These are phyloP conservation scores for Xenentodon cancila DNA, from an alignment of 2,797 vertebrate species.

Conservation along the genomic window DNA sequence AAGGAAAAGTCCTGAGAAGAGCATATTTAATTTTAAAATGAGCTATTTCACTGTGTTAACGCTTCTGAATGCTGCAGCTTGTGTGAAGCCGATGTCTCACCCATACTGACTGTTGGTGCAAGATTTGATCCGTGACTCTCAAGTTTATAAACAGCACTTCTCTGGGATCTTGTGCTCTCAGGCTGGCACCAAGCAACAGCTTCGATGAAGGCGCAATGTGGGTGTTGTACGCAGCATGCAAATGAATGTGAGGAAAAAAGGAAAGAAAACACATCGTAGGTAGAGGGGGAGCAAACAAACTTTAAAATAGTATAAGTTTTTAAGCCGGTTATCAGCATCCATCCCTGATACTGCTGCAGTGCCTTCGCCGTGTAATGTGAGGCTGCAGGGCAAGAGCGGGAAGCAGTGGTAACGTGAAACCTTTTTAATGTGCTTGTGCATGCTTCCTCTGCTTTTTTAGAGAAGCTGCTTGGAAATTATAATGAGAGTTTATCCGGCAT, in stretches of 20 bases:
- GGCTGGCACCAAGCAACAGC: conserved; percentile 54
- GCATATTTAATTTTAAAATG: conserved; percentile 1
- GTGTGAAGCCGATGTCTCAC: conserved; percentile 31
- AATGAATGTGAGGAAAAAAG: conserved; percentile 35
- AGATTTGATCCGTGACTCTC: conserved; percentile 40
- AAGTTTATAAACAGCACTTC: conserved; percentile 48
- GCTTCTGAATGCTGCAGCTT: conserved; percentile 12
- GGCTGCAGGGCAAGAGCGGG: conserved; percentile 14
- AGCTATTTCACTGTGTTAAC: neutral
- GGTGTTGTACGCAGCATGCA: conserved; percentile 57
- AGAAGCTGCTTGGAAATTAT: conserved; percentile 34
- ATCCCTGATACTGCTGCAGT: conserved; percentile 42
- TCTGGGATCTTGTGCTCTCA: conserved; percentile 32
- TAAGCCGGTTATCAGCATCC: conserved; percentile 39
- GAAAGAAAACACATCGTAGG: neutral
- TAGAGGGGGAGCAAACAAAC: conserved; percentile 18
- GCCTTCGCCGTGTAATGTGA: conserved; percentile 30
- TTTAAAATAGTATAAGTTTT: conserved; percentile 37
- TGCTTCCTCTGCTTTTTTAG: conserved; percentile 26
- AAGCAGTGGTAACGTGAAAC: conserved; percentile 33
- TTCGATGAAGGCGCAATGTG: conserved; percentile 46
- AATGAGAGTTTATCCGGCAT: conserved; percentile 25
- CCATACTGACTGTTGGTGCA: conserved; percentile 16
- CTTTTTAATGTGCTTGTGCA: conserved; percentile 33
- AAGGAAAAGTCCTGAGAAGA: neutral